Evolutionary conservation across 2,797 vertebrate genomes (phyloP), one percentile per base, ranked within the genome.

Genomic region (Xerus rutilus): DNA sequence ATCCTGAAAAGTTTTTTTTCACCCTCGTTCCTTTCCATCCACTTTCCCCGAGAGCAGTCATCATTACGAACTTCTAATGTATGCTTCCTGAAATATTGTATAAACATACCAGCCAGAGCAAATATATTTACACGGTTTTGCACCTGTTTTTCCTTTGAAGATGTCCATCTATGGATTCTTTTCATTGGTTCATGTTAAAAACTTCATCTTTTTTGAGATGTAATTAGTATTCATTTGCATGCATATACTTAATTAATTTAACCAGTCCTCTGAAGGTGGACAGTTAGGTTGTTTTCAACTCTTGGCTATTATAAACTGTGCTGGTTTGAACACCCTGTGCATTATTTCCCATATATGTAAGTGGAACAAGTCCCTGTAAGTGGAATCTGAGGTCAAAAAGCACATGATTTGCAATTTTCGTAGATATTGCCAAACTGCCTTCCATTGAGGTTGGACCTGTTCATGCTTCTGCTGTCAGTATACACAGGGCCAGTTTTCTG

Each of bases 391-490:
- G 21, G 70, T 65, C 49, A 15, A 62, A 94, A 52, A 28, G 23
- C 52, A 25, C 21, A 8, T 49, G 62, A n/a, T 74, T 43, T 13
- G 11, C 18, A n/a, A 62, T 89, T 82, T 65, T 39, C 23, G 45
- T 39, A 81, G 72, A 18, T 35, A 1, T 4, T 52, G 6, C 52
- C 76, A 25, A 81, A 18, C 52, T 17, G 3, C 18, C 74, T 79
- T 62, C 45, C 39, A 0, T 0, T 11, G 32, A 52, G 30, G 25
- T 7, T 54, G 15, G 57, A 39, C 64, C 49, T 79, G 39, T 30
- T 45, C 0, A 0, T 39, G 28, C 21, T 47, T 15, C 35, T 13
- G 2, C 52, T 3, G 1, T 54, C 11, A 4, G n/a, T 17, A 2
- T 59, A 5, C 2, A 0, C n/a, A 23, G 15, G 45, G 49, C 49